phyloP scores from a whole-genome alignment of 2,888 invertebrate genomes.

The Strigamia transsilvanica region DNA sequence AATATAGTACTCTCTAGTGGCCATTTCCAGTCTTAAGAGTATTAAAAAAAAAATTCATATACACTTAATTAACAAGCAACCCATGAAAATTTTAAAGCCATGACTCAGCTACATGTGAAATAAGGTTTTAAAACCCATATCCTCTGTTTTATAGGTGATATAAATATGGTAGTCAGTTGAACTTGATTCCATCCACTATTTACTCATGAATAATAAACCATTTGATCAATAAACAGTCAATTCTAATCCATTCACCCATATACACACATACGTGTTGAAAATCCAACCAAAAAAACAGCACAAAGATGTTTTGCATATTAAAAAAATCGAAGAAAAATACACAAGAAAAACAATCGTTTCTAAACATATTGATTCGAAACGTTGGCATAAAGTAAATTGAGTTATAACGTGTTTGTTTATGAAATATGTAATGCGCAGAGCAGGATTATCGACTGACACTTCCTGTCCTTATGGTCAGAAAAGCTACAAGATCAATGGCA shows the following conservation, averaged over 20 bases:
- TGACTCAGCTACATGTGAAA: neutral
- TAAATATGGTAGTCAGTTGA: neutral
- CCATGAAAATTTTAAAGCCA: neutral
- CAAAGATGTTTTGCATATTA: neutral
- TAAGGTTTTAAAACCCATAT: too few species aligned
- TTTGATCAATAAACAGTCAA: constrained; percentile 16
- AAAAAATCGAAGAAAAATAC: neutral
- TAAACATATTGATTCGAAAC: neutral
- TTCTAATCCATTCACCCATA: neutral
- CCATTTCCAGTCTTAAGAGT: too few species aligned
- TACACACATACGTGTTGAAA: neutral
- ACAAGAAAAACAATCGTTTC: neutral
- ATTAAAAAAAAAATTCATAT: too few species aligned
- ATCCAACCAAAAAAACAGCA: too few species aligned
- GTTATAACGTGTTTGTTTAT: neutral
- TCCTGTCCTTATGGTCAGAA: constrained; percentile 26
- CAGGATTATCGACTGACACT: neutral
- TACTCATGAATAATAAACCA: constrained; percentile 21
- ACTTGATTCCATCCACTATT: neutral
- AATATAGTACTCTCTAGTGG: too few species aligned
- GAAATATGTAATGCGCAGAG: neutral
- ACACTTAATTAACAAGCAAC: too few species aligned
- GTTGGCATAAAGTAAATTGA: neutral
- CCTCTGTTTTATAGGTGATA: neutral
- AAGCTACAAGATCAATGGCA: constrained; percentile 21